phyloP scores from a whole-genome alignment of 2,797 vertebrate species.

The Melanotaenia maccullochi region DNA sequence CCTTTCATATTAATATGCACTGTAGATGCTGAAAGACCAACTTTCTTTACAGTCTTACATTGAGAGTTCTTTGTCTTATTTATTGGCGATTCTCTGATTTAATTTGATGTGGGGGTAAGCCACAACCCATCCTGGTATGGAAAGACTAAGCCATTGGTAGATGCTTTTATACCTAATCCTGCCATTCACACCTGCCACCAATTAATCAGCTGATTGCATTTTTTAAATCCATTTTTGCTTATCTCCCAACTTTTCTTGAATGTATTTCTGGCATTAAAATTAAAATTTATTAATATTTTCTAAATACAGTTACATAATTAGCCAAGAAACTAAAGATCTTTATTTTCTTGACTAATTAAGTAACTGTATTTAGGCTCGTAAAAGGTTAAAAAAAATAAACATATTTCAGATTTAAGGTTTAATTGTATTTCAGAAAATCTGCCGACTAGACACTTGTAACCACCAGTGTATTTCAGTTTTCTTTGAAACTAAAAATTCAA shows the following conservation, averaged over 20 bases:
- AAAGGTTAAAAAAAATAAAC: background rate
- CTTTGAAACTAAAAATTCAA: background rate
- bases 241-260: background rate
- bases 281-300: background rate
- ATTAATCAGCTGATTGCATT: background rate
- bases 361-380: background rate
- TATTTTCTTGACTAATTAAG: too few species aligned
- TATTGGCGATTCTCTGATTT: background rate
- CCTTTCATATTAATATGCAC: background rate
- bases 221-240: background rate
- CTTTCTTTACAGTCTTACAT: background rate
- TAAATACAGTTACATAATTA: background rate
- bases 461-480: conserved; percentile 6
- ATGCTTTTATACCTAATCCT: background rate
- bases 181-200: background rate
- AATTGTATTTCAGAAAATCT: background rate
- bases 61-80: background rate
- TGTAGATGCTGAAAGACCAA: background rate
- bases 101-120: background rate
- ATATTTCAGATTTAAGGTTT: background rate
- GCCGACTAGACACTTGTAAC: background rate
- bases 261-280: background rate
- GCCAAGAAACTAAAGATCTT: background rate
- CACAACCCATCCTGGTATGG: background rate
- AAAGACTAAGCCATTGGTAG: background rate